These are phyloP conservation scores for Cyclopterus lumpus DNA, from an alignment of 2,797 vertebrate genomes.

Conservation along the genomic window DNA sequence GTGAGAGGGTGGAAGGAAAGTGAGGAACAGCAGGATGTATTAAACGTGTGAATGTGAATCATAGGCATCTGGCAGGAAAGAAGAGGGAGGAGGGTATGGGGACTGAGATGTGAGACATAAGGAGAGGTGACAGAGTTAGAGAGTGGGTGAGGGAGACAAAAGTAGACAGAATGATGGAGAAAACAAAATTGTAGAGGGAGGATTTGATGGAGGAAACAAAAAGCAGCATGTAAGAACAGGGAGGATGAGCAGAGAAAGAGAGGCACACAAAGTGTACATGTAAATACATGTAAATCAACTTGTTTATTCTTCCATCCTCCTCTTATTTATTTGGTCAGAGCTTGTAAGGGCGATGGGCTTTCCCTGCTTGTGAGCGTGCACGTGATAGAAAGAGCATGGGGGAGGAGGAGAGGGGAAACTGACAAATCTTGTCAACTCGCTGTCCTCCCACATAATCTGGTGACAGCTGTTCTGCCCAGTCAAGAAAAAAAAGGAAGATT, in stretches of 20 bases:
- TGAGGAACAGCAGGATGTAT: conserved; percentile 67
- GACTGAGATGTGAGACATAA: conserved; percentile 60
- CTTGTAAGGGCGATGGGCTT: conserved; percentile 42
- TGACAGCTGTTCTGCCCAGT: conserved; percentile 69
- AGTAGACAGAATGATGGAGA: conserved; percentile 60
- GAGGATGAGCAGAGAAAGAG: conserved; percentile 27
- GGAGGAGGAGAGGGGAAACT: conserved; percentile 58
- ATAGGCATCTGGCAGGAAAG: conserved; percentile 67
- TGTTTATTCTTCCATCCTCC: conserved; percentile 36
- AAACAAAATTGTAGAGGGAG: conserved; percentile 24
- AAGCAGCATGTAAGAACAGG: not conserved
- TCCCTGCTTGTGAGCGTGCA: conserved; percentile 8
- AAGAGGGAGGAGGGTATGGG: conserved; percentile 21
- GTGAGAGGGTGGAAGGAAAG: conserved; percentile 67
- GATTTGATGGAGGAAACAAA: conserved; percentile 40
- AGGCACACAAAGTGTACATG: conserved; percentile 27
- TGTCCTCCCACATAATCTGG: conserved; percentile 75
- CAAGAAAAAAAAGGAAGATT: conserved; percentile 28
- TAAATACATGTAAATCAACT: conserved; percentile 35
- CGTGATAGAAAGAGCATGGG: conserved; percentile 9
- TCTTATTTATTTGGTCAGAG: conserved; percentile 47
- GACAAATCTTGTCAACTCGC: conserved; percentile 74
- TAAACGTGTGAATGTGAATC: conserved; percentile 67
- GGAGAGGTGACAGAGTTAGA: conserved; percentile 65
- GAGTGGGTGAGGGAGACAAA: conserved; percentile 67